These are phyloP conservation scores for Tiliqua scincoides DNA, from an alignment of 2,113 vertebrate species.

Conservation along the genomic window DNA sequence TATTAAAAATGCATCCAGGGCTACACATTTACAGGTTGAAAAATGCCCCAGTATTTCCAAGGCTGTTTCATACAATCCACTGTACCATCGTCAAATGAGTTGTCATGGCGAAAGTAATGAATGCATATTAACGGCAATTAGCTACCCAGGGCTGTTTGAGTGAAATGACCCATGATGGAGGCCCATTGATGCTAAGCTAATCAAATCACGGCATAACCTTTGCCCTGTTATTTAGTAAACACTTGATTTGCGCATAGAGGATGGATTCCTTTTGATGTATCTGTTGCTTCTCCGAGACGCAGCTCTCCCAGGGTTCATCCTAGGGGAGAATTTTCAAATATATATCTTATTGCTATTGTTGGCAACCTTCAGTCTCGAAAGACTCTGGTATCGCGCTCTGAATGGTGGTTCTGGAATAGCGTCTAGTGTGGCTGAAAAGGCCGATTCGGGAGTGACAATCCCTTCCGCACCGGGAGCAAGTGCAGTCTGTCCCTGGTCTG, in stretches of 20 bases:
- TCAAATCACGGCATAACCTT: slow-evolving; percentile 37
- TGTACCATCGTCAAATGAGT: not conserved
- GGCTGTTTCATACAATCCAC: not conserved
- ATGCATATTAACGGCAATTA: slow-evolving; percentile 35
- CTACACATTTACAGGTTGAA: not conserved
- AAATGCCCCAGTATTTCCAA: not conserved
- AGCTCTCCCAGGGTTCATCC: not conserved
- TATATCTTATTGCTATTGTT: no score
- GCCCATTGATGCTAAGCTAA: slow-evolving; percentile 32
- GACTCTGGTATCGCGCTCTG: no score
- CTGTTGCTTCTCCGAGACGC: not conserved
- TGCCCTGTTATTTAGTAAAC: slow-evolving; percentile 30
- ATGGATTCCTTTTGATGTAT: slow-evolving; percentile 24
- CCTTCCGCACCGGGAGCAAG: no score
- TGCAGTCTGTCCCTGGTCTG: no score
- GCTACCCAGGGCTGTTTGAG: slow-evolving; percentile 21
- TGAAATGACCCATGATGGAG: slow-evolving; percentile 38
- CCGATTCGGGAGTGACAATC: no score
- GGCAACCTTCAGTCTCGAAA: no score
- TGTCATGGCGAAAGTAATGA: slow-evolving; percentile 15
- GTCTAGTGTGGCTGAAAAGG: no score
- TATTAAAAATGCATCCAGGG: not conserved
- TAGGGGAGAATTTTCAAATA: not conserved
- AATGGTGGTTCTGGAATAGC: no score
- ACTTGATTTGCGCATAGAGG: not conserved